Evolutionary conservation across 2,797 vertebrate species (phyloP).

Genomic region (Lagocephalus sceleratus): DNA sequence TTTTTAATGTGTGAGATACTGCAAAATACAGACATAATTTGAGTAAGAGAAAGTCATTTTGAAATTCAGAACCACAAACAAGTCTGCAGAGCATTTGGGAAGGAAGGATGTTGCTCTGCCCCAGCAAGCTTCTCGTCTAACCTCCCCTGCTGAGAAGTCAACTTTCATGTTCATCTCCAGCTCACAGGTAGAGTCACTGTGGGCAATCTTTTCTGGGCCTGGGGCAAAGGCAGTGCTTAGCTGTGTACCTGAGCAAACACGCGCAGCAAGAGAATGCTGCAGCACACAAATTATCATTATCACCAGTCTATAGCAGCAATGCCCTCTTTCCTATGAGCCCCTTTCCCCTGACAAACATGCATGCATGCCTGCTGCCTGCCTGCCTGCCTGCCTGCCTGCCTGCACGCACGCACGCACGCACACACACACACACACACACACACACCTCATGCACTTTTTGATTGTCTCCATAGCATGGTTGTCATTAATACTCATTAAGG

Average conservation of each 20-base stretch:
- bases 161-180: too few species aligned
- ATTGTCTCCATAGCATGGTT: slow-evolving; percentile 62
- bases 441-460: slow-evolving; percentile 35
- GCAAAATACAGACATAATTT: too few species aligned
- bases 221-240: neutral
- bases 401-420: neutral
- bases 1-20: too few species aligned
- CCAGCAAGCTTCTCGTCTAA: too few species aligned
- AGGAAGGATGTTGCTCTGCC: too few species aligned
- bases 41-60: too few species aligned
- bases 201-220: neutral
- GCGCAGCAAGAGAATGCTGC: neutral
- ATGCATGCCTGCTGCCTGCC: too few species aligned
- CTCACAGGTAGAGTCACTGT: neutral
- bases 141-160: too few species aligned
- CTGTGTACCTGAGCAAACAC: neutral
- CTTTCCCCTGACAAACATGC: neutral
- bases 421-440: neutral
- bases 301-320: neutral
- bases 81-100: too few species aligned
- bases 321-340: neutral
- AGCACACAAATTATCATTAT: neutral
- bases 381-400: too few species aligned
- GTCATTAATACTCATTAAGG: slow-evolving; percentile 74
- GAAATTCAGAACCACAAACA: too few species aligned